Evolutionary conservation across 1,140 invertebrate species (phyloP).

Genomic region (Hermetia illucens): DNA sequence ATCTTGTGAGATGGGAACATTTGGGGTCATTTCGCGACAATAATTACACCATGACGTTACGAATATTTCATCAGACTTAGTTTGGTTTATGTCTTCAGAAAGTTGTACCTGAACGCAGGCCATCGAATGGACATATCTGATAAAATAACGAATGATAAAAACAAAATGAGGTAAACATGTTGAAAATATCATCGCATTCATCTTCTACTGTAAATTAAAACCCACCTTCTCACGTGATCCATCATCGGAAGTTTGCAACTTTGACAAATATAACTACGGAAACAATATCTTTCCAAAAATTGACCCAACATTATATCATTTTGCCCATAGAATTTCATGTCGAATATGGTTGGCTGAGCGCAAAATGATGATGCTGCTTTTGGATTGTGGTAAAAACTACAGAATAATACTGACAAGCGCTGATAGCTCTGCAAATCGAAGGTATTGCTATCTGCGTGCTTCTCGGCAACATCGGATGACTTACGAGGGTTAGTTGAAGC

Average conservation of each 20-base stretch:
- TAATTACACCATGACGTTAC: constrained; percentile 79
- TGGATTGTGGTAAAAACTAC: constrained; percentile 66
- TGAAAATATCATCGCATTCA: too few relatives aligned
- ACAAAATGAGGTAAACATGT: background rate
- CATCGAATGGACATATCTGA: constrained; percentile 54
- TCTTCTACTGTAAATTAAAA: background rate
- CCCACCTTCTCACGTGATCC: constrained; percentile 61
- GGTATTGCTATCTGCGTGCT: constrained; percentile 46
- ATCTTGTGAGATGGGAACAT: constrained; percentile 62
- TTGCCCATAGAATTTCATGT: constrained; percentile 87
- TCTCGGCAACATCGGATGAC: constrained; percentile 14
- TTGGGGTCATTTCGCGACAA: constrained; percentile 59
- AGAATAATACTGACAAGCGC: constrained; percentile 75
- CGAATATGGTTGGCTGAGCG: constrained; percentile 20
- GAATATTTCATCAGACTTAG: constrained; percentile 46
- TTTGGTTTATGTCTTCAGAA: constrained; percentile 26
- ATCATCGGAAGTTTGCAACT: constrained; percentile 77
- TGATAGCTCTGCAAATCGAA: constrained; percentile 81
- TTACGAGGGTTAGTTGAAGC: too few relatives aligned
- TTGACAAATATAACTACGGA: constrained; percentile 72
- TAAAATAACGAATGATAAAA: background rate
- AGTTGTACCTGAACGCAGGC: constrained; percentile 61
- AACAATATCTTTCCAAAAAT: constrained; percentile 88
- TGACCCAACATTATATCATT: constrained; percentile 90
- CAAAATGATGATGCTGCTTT: constrained; percentile 23